Base-by-base conservation (phyloP, 2,113 vertebrate species). In the Eudyptes chrysolophus region DNA sequence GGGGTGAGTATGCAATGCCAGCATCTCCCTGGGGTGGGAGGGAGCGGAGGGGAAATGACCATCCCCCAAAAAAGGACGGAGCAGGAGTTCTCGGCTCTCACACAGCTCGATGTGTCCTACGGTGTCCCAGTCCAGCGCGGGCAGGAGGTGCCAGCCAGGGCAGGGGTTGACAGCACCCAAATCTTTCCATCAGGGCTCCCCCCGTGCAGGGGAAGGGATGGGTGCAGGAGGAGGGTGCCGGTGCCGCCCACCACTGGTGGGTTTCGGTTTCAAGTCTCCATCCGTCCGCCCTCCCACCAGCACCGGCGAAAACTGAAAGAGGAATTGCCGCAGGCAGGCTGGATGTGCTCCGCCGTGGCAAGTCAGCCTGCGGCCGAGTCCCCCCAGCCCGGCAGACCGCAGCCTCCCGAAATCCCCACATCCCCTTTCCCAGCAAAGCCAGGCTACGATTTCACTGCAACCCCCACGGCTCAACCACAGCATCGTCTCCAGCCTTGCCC, bases 41-140 rank as follows among this genome's bases (percentile, higher is more conserved):
- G 22, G 40, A 52, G 64, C 0, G 0, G 70, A 76, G 38, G 4
- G 27, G 36, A 65, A 60, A 54, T 34, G 25, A 29, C 1, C 15
- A 13, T 20, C 5, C 19, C 66, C 0, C 1, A 10, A 14, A 52
- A 29, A 22, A 61, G 14, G 44, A 16, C 9, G 77, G 32, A 48
- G 57, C 19, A 11, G 54, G 54, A 64, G 0, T 2, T 32, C 14
- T 9, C 3, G 2, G n/a, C 38, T 60, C n/a, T 48, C 55, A 12
- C 10, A 3, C 0, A 6, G 62, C 19, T 84, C 7, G 1, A 1
- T 4, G 52, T 38, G 83, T 55, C 44, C 80, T 10, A 8, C 21
- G 7, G 79, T 54, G 79, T 48, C 38, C 40, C 70, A 27, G 36
- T 2, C 25, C 11, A 13, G 34, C 0, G 1, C 5, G 32, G 49